A percentile compares a stretch with the other conserved stretches of the same genome.
phyloP scores from a whole-genome alignment of 2,113 vertebrate genomes.

The Phasianus colchicus region DNA sequence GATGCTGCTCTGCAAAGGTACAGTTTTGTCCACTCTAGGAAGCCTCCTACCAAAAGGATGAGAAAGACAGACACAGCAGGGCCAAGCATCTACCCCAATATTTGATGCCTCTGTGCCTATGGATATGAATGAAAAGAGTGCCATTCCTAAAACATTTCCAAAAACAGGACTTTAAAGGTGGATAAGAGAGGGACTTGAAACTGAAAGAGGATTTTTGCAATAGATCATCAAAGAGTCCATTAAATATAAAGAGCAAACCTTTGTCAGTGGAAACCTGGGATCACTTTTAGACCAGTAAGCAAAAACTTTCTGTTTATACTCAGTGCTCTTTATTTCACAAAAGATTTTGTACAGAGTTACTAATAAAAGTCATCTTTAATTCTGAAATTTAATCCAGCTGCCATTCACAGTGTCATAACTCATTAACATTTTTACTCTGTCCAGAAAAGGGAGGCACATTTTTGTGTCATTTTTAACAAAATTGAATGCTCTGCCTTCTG shows the following conservation, averaged over 20 bases:
- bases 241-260: background rate
- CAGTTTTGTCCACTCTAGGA: background rate
- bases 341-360: background rate
- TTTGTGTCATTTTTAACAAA: slow-evolving; percentile 20
- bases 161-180: background rate
- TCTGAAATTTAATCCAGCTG: slow-evolving; percentile 4
- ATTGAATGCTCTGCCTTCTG: background rate
- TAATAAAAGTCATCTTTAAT: background rate
- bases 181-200: background rate
- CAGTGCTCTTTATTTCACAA: background rate
- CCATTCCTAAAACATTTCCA: background rate
- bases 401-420: background rate
- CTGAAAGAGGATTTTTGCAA: background rate
- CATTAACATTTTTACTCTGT: background rate
- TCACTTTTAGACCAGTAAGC: background rate
- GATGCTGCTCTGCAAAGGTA: background rate
- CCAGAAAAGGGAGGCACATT: background rate
- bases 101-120: background rate
- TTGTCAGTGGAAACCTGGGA: background rate
- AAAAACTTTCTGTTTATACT: background rate
- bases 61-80: background rate
- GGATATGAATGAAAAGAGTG: background rate
- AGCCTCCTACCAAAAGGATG: background rate
- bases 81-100: background rate
- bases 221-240: background rate